A percentile compares a stretch with the other conserved stretches of the same genome.
These are phyloP conservation scores for Buathra laborator DNA, from an alignment of 2,888 invertebrate species.

Conservation along the genomic window DNA sequence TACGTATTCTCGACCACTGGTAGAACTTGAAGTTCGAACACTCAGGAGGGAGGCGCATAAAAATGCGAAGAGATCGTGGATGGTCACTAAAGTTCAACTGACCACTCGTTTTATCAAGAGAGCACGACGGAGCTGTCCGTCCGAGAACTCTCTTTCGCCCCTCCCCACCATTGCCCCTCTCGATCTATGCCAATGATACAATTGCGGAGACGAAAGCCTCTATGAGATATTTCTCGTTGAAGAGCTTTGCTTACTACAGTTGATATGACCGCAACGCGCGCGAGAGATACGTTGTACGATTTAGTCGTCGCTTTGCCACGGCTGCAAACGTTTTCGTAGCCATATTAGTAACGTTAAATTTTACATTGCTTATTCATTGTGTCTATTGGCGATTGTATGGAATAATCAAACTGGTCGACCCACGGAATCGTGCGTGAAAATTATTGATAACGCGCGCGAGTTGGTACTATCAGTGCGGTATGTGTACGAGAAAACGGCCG, in stretches of 20 bases:
- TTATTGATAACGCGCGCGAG: not conserved
- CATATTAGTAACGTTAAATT: not conserved
- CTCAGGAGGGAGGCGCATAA: not conserved
- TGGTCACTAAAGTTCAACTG: conserved; percentile 36
- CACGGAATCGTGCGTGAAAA: not conserved
- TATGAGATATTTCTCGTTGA: conserved; percentile 30
- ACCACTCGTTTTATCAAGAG: conserved; percentile 22
- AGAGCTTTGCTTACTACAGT: conserved; percentile 8
- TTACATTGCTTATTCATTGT: not conserved
- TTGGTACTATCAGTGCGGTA: not conserved
- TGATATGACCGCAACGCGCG: not conserved
- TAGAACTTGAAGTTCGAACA: not conserved
- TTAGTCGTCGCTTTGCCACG: conserved; percentile 20
- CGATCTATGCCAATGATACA: not conserved
- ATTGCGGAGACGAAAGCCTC: conserved; percentile 6
- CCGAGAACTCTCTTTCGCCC: not conserved
- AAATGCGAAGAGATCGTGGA: not conserved
- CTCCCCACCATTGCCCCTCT: conserved; percentile 15
- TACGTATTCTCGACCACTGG: not conserved
- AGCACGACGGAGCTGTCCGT: not conserved
- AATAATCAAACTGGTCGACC: not conserved
- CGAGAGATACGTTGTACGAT: conserved; percentile 23
- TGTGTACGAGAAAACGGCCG: not conserved
- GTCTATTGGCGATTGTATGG: not conserved
- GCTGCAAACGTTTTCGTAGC: conserved; percentile 8